Conservation (phyloP, 1,140 invertebrate genomes). For the Dreissena rostriformis region DNA sequence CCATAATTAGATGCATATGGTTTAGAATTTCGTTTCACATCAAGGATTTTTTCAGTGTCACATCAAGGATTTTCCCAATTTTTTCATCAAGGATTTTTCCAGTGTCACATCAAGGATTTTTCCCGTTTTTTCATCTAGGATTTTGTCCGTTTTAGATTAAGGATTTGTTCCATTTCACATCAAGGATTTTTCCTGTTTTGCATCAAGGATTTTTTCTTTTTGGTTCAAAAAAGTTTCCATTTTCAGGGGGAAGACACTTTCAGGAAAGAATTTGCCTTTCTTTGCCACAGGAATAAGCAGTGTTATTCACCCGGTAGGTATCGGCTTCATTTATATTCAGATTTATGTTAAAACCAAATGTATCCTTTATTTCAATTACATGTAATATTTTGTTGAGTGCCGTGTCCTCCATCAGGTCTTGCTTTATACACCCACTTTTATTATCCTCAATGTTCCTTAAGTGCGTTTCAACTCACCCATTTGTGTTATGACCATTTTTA, state of each 20-base stretch:
- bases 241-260: slow-evolving; percentile 91
- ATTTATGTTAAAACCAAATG: too few relatives aligned
- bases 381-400: too few relatives aligned
- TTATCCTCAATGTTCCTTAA: too few relatives aligned
- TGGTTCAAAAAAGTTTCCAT: not conserved
- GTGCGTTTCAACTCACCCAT: too few relatives aligned
- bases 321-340: not conserved
- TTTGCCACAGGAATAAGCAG: slow-evolving; percentile 98
- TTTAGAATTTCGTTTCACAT: not conserved
- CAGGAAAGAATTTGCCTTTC: slow-evolving; percentile 90
- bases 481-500: too few relatives aligned
- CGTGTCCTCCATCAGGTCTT: too few relatives aligned
- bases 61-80: not conserved
- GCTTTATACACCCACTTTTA: too few relatives aligned
- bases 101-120: not conserved
- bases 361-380: too few relatives aligned
- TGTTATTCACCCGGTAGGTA: slow-evolving; percentile 94
- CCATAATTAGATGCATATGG: not conserved
- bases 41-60: not conserved
- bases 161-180: not conserved
- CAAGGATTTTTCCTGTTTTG: slow-evolving; percentile 6
- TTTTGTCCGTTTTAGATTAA: not conserved
- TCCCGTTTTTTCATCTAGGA: not conserved
- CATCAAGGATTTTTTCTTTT: not conserved
- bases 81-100: not conserved